Evolutionary conservation across 2,888 invertebrate genomes (phyloP).

Genomic region (Chrysolina haemoptera): DNA sequence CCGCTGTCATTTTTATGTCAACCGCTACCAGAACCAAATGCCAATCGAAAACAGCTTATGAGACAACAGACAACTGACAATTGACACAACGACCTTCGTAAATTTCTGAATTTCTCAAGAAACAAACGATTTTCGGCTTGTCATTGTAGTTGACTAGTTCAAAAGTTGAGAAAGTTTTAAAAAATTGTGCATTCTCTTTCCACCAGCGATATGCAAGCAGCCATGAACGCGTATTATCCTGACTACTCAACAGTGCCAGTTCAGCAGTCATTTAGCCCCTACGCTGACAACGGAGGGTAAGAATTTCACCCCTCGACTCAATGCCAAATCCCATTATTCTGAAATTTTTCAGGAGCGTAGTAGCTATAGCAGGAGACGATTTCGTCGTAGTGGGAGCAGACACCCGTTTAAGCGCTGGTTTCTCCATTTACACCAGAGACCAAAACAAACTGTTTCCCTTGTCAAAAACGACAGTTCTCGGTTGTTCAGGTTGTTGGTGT

Average conservation of each 20-base stretch:
- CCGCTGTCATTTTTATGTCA: no score
- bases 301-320: constrained; percentile 15
- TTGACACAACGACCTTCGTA: no score
- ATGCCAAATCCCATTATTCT: not conserved
- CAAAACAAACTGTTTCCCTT: constrained; percentile 90
- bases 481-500: constrained; percentile 97
- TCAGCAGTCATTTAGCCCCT: constrained; percentile 76
- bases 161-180: not conserved
- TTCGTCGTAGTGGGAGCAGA: constrained; percentile 97
- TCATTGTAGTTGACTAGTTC: constrained; percentile 27
- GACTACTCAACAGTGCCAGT: constrained; percentile 65
- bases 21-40: no score
- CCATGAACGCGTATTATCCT: constrained; percentile 57
- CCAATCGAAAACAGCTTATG: no score
- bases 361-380: constrained; percentile 96
- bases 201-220: constrained; percentile 30
- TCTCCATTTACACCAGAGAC: constrained; percentile 89
- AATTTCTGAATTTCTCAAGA: not conserved
- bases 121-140: constrained; percentile 33
- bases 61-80: no score
- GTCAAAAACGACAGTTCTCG: constrained; percentile 89
- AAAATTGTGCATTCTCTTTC: no score
- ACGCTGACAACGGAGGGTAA: constrained; percentile 87
- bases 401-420: constrained; percentile 92
- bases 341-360: constrained; percentile 83